Evolutionary conservation across 2,888 invertebrate species (phyloP).

Genomic region (Zygaena filipendulae): DNA sequence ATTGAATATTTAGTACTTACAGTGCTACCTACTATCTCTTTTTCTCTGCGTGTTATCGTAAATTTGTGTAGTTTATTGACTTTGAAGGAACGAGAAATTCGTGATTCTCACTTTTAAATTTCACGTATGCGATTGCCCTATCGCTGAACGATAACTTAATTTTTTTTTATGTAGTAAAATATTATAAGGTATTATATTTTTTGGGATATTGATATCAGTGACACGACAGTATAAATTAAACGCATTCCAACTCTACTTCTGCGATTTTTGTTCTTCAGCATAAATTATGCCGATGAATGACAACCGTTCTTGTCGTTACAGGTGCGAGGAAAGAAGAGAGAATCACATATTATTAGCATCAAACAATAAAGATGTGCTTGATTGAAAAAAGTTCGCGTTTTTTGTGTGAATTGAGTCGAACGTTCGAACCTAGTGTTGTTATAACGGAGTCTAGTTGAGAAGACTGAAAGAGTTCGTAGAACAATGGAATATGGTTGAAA

Average conservation of each 20-base stretch:
- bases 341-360: constrained; percentile 35
- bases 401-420: constrained; percentile 45
- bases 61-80: constrained; percentile 34
- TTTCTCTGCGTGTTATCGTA: too few species aligned
- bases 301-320: constrained; percentile 31
- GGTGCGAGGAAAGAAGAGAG: constrained; percentile 32
- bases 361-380: constrained; percentile 60
- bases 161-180: too few species aligned
- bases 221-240: too few species aligned
- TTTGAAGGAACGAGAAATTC: too few species aligned
- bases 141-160: too few species aligned
- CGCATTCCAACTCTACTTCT: constrained; percentile 31
- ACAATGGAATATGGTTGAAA: constrained; percentile 68
- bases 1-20: constrained; percentile 32
- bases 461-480: constrained; percentile 36
- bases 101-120: too few species aligned
- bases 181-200: too few species aligned
- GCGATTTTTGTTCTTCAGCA: neutral
- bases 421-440: constrained; percentile 42
- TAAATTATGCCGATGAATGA: constrained; percentile 30
- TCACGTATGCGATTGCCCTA: too few species aligned
- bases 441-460: constrained; percentile 51
- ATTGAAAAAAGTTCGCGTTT: constrained; percentile 38
- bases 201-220: too few species aligned
- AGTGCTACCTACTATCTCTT: too few species aligned